phyloP scores from a whole-genome alignment of 2,797 vertebrate species.

The Rhinella marina region DNA sequence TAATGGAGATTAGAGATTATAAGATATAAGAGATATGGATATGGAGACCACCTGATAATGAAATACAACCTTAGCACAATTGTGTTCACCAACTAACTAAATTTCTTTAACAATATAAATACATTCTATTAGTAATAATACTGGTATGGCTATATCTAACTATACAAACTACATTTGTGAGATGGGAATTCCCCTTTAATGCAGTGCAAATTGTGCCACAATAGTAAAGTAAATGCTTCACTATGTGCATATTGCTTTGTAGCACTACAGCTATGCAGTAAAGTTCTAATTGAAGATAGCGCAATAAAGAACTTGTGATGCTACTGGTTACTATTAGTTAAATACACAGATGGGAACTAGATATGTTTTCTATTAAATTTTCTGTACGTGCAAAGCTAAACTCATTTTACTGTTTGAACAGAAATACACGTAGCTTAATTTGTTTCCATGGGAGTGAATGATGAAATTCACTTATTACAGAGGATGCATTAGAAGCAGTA shows the following conservation, averaged over 20 bases:
- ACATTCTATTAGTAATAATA: too few relatives aligned
- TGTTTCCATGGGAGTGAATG: background rate
- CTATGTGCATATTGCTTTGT: background rate
- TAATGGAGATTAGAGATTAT: too few relatives aligned
- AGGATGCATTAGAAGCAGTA: background rate
- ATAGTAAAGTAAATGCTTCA: too few relatives aligned
- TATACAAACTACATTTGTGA: too few relatives aligned
- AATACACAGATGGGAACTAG: background rate
- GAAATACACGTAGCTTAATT: background rate
- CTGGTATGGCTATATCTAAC: too few relatives aligned
- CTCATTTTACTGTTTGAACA: background rate
- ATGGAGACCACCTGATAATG: too few relatives aligned
- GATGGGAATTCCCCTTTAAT: too few relatives aligned
- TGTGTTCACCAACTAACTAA: too few relatives aligned
- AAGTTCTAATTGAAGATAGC: background rate
- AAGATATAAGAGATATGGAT: too few relatives aligned
- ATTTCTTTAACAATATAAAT: too few relatives aligned
- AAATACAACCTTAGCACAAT: too few relatives aligned
- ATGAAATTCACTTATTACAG: slow-evolving; percentile 4
- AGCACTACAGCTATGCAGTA: background rate
- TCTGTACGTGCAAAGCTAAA: background rate
- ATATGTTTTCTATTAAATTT: background rate
- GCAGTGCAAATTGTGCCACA: too few relatives aligned
- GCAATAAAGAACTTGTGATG: background rate
- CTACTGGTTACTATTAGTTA: background rate